Percentiles rank a stretch among this genome's conserved stretches.
Evolutionary conservation across 2,113 vertebrate species (phyloP).

Genomic region (Uria lomvia): DNA sequence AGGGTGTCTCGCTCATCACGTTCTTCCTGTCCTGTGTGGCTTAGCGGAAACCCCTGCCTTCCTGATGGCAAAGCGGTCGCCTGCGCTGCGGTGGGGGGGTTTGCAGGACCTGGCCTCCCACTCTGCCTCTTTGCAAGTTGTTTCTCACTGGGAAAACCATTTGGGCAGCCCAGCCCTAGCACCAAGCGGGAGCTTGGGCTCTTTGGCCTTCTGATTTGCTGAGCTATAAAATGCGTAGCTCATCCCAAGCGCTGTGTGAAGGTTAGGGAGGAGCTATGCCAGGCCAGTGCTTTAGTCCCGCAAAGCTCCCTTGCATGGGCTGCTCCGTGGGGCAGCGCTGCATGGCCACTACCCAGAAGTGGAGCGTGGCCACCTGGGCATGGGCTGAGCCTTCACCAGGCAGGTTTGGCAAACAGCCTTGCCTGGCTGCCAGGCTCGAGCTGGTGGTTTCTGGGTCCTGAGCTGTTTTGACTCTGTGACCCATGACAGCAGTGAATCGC

Average conservation of each 20-base stretch:
- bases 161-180: neutral
- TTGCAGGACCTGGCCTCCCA: neutral
- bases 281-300: neutral
- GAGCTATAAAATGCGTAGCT: neutral
- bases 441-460: neutral
- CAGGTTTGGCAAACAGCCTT: neutral
- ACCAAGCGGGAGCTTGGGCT: neutral
- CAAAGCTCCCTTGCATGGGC: neutral
- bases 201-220: neutral
- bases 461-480: neutral
- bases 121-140: neutral
- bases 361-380: neutral
- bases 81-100: neutral
- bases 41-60: neutral
- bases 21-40: neutral
- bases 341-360: neutral
- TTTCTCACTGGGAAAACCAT: neutral
- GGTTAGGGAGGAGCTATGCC: neutral
- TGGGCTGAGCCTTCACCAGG: neutral
- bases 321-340: fast-evolving
- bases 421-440: neutral
- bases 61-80: neutral
- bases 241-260: neutral
- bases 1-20: neutral
- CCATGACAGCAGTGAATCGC: neutral